These are phyloP conservation scores for Rhopilema esculentum DNA, from an alignment of 30 jellyfish, hydroid and myxozoan genomes.

Conservation along the genomic window DNA sequence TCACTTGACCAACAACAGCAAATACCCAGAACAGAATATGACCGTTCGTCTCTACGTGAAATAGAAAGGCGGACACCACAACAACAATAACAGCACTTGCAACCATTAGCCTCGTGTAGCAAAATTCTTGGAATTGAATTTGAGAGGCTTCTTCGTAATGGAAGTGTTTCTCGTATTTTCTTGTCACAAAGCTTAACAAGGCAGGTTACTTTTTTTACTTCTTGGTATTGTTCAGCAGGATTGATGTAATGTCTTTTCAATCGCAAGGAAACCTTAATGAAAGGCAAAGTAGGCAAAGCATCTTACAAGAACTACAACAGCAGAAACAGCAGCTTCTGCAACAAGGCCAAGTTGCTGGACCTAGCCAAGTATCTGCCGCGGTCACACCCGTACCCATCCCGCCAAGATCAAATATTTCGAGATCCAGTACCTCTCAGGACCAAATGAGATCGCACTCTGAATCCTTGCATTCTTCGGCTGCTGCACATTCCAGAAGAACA, in stretches of 20 bases:
- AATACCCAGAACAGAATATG: too few species aligned
- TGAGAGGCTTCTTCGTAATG: background rate
- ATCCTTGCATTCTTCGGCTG: constrained; percentile 35
- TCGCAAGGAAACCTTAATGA: constrained; percentile 54
- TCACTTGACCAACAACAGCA: background rate
- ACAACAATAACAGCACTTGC: background rate
- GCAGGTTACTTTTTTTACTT: too few species aligned
- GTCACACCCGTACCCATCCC: constrained; percentile 22
- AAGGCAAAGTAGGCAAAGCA: constrained; percentile 86
- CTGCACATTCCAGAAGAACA: constrained; percentile 74
- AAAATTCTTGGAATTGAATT: background rate
- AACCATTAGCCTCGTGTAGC: background rate
- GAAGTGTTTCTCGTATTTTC: too few species aligned
- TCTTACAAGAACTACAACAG: constrained; percentile 89
- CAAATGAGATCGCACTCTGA: constrained; percentile 55
- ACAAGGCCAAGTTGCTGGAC: constrained; percentile 44
- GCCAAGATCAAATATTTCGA: background rate
- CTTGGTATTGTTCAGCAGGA: too few species aligned
- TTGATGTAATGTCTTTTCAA: constrained; percentile 27
- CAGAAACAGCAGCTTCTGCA: constrained; percentile 91
- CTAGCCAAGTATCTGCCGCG: constrained; percentile 13
- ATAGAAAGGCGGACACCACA: background rate
- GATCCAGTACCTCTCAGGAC: constrained; percentile 41
- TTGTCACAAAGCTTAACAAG: too few species aligned
- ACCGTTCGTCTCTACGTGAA: too few species aligned